These are phyloP conservation scores for Exephanes ischioxanthus DNA, from an alignment of 2,888 invertebrate genomes.

Conservation along the genomic window DNA sequence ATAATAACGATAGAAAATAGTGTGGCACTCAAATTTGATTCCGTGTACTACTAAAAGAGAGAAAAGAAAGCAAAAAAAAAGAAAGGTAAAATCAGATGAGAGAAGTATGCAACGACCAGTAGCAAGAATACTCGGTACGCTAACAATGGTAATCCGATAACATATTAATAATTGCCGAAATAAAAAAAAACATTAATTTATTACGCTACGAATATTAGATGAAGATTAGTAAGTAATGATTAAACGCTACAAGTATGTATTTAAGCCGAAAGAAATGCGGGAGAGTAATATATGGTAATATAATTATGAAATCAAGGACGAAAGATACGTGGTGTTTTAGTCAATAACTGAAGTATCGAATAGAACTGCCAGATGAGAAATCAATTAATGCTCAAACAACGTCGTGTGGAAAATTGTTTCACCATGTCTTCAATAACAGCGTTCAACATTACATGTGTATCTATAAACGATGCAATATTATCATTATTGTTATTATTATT, in stretches of 20 bases:
- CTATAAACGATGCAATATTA: conserved; percentile 62
- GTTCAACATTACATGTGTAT: conserved; percentile 52
- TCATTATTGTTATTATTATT: conserved; percentile 65
- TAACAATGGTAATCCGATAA: conserved; percentile 53
- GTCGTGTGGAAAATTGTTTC: conserved; percentile 69
- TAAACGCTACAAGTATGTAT: conserved; percentile 53
- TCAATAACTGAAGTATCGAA: conserved; percentile 76
- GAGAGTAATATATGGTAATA: conserved; percentile 31
- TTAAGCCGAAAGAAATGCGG: conserved; percentile 22
- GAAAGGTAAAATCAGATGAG: conserved; percentile 50
- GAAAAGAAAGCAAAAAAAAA: conserved; percentile 23
- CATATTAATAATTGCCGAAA: conserved; percentile 49
- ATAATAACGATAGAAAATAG: conserved; percentile 59
- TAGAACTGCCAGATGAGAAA: conserved; percentile 82
- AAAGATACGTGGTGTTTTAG: conserved; percentile 72
- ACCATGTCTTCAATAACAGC: conserved; percentile 65
- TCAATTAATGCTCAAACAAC: conserved; percentile 81
- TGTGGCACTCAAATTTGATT: conserved; percentile 60
- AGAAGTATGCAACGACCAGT: conserved; percentile 73
- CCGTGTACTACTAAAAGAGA: conserved; percentile 41
- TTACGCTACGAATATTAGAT: conserved; percentile 60
- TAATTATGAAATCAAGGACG: conserved; percentile 46
- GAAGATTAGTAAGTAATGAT: conserved; percentile 48
- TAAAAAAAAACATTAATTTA: conserved; percentile 51
- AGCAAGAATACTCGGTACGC: conserved; percentile 62